phyloP scores from a whole-genome alignment of 2,888 invertebrate species.

The Galerucella nymphaeae region DNA sequence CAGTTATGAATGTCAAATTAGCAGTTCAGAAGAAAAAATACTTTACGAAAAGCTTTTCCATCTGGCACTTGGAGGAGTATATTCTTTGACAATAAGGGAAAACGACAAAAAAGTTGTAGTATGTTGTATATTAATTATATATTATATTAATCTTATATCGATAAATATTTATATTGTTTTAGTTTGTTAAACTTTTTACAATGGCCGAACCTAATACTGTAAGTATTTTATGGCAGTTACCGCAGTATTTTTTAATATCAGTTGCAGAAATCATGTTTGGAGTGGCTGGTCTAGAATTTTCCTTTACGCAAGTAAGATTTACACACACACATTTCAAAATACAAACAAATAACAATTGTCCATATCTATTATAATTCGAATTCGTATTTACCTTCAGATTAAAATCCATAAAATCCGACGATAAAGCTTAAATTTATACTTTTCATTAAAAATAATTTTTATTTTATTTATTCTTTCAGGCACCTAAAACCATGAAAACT shows the following conservation, averaged over 20 bases:
- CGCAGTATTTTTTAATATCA: conserved; percentile 84
- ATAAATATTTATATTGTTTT: conserved; percentile 35
- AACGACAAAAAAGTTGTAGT: conserved; percentile 62
- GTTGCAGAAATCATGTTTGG: conserved; percentile 86
- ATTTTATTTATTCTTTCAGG: conserved; percentile 66
- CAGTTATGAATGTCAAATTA: conserved; percentile 58
- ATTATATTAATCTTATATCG: conserved; percentile 32
- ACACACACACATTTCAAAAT: background rate
- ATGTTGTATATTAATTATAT: too few species aligned
- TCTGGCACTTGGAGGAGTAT: conserved; percentile 67
- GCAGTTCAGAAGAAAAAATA: conserved; percentile 47
- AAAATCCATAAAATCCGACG: too few species aligned
- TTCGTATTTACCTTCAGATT: too few species aligned
- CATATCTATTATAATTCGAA: too few species aligned
- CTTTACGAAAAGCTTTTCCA: conserved; percentile 53
- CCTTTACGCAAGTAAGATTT: conserved; percentile 77
- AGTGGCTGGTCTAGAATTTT: conserved; percentile 84
- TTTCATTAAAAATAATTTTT: too few species aligned
- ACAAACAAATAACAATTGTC: too few species aligned
- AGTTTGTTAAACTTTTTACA: conserved; percentile 69
- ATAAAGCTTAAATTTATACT: too few species aligned
- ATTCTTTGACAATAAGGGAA: conserved; percentile 67
- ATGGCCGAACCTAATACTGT: conserved; percentile 75
- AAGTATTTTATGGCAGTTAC: conserved; percentile 79
- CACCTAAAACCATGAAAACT: conserved; percentile 85